These are phyloP conservation scores for Channa striata DNA, from an alignment of 2,797 vertebrate genomes.

Conservation along the genomic window DNA sequence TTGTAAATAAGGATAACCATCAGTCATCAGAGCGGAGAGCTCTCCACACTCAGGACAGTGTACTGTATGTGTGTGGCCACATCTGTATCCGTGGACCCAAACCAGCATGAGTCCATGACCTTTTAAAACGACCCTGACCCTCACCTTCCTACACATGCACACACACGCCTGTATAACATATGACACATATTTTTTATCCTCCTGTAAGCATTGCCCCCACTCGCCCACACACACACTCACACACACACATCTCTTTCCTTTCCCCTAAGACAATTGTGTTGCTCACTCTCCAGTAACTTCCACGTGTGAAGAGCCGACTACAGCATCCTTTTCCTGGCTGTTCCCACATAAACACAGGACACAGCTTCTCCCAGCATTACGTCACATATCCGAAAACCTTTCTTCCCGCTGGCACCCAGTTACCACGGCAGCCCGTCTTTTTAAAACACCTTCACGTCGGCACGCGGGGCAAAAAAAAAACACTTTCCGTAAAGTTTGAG, in stretches of 20 bases:
- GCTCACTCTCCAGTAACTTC: constrained; percentile 73
- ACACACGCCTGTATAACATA: constrained; percentile 22
- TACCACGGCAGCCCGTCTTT: neutral
- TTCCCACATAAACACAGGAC: constrained; percentile 79
- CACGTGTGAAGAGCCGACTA: constrained; percentile 70
- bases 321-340: constrained; percentile 83
- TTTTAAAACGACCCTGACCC: constrained; percentile 50
- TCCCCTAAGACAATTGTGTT: constrained; percentile 76
- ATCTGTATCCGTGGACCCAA: constrained; percentile 37
- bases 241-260: constrained; percentile 68
- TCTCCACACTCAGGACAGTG: constrained; percentile 31
- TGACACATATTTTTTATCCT: constrained; percentile 34
- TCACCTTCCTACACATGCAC: constrained; percentile 37
- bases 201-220: constrained; percentile 7
- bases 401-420: constrained; percentile 45
- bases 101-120: constrained; percentile 49
- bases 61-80: constrained; percentile 25
- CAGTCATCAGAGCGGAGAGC: constrained; percentile 60
- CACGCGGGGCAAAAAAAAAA: neutral
- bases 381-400: constrained; percentile 63
- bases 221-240: constrained; percentile 30
- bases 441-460: neutral
- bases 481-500: neutral
- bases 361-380: constrained; percentile 72
- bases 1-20: constrained; percentile 60